Evolutionary conservation across 1,140 invertebrate genomes (phyloP).

Genomic region (Brachionus calyciflorus): DNA sequence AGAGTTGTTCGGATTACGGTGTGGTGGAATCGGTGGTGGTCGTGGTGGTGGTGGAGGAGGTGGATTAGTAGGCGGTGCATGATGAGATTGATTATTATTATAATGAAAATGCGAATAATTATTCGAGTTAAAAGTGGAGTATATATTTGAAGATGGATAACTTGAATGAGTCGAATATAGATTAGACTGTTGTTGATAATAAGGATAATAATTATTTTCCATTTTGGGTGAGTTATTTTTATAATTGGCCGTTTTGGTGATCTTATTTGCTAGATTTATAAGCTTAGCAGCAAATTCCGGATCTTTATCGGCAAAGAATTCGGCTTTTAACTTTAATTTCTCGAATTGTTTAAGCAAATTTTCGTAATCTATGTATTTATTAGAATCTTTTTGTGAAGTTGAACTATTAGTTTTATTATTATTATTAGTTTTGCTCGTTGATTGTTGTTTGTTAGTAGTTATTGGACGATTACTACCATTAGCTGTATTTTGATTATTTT

Average conservation of each 20-base stretch:
- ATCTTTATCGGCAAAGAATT: constrained; percentile 13
- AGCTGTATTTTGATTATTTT: not conserved
- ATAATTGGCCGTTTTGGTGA: not conserved
- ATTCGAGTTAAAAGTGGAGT: constrained; percentile 16
- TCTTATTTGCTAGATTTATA: constrained; percentile 20
- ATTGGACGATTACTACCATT: constrained; percentile 2
- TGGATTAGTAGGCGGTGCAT: constrained; percentile 7
- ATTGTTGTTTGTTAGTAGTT: constrained; percentile 9
- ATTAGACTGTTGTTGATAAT: not conserved
- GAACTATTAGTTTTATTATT: not conserved
- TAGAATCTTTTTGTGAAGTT: not conserved
- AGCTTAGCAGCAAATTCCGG: constrained; percentile 26
- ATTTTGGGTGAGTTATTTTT: too few species aligned
- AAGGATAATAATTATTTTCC: not conserved
- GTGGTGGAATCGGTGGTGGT: not conserved
- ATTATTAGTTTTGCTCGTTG: not conserved
- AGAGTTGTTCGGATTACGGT: not conserved
- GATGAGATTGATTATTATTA: not conserved
- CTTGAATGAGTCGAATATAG: not conserved
- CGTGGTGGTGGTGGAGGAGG: constrained; percentile 16
- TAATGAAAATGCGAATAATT: not conserved
- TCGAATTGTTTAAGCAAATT: constrained; percentile 29
- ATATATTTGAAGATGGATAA: constrained; percentile 13
- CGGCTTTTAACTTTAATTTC: constrained; percentile 12
- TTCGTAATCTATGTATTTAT: constrained; percentile 15